Percentiles rank a stretch among this genome's conserved stretches.
These are phyloP conservation scores for Dysmachus trigonus DNA, from an alignment of 2,888 invertebrate species.

Conservation along the genomic window DNA sequence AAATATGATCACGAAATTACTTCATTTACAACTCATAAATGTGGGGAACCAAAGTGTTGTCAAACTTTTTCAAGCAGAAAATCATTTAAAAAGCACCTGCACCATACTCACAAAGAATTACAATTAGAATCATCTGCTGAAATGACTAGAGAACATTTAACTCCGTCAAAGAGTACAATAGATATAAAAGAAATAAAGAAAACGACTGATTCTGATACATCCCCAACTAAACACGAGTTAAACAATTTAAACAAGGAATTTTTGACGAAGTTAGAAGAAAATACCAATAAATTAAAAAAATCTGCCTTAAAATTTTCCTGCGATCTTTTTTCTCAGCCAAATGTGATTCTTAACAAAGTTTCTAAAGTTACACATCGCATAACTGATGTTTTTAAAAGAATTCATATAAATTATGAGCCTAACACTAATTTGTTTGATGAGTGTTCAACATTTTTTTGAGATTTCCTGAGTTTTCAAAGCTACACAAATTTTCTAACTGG, in stretches of 20 bases:
- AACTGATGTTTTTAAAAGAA: not conserved
- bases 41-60: not conserved
- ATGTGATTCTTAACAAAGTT: not conserved
- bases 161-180: not conserved
- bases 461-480: not conserved
- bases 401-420: not conserved
- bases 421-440: not conserved
- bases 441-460: conserved; percentile 2
- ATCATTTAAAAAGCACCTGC: not conserved
- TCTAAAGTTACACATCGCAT: not conserved
- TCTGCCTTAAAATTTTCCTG: not conserved
- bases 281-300: not conserved
- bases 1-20: too few species aligned
- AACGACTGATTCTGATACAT: not conserved
- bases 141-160: too few species aligned
- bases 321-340: not conserved
- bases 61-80: not conserved
- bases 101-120: not conserved
- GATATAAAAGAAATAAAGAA: not conserved
- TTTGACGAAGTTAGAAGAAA: too few species aligned
- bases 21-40: too few species aligned
- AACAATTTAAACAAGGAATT: not conserved
- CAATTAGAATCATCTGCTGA: too few species aligned
- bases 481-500: not conserved
- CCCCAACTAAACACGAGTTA: not conserved